These are phyloP conservation scores for Daktulosphaira vitifoliae DNA, from an alignment of 1,140 invertebrate genomes.

Conservation along the genomic window DNA sequence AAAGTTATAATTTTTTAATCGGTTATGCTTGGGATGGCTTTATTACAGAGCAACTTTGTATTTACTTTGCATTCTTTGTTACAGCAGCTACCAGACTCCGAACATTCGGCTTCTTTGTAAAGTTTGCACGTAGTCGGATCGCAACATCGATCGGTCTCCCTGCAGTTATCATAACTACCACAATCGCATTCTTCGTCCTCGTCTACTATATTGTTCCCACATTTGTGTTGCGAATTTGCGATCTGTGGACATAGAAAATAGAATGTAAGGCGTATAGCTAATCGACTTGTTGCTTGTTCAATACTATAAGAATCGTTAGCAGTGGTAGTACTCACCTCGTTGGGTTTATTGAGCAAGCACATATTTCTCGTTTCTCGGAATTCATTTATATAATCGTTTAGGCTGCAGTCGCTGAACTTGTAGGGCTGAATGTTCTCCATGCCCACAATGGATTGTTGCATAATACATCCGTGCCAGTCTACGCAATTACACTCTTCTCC, in stretches of 20 bases:
- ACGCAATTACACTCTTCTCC: constrained; percentile 70
- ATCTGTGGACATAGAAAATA: not conserved
- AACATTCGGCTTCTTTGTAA: constrained; percentile 79
- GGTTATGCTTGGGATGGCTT: too few species aligned
- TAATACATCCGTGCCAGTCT: constrained; percentile 93
- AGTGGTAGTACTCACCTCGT: constrained; percentile 52
- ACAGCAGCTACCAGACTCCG: constrained; percentile 80
- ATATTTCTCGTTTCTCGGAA: constrained; percentile 68
- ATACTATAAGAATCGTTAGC: too few species aligned
- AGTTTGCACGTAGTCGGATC: constrained; percentile 91
- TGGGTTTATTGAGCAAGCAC: constrained; percentile 84
- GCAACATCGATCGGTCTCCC: constrained; percentile 79
- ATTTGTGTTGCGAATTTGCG: constrained; percentile 43
- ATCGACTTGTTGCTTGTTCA: too few species aligned
- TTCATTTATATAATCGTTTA: constrained; percentile 72
- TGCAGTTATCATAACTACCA: constrained; percentile 77
- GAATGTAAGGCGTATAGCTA: too few species aligned
- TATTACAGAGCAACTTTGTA: too few species aligned
- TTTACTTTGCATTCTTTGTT: constrained; percentile 71
- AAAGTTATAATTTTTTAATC: too few species aligned
- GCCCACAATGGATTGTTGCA: constrained; percentile 85
- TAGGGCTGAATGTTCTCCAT: constrained; percentile 62
- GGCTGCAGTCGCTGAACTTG: constrained; percentile 84
- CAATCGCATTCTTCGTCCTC: constrained; percentile 93
- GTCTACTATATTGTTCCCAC: constrained; percentile 89